phyloP scores from a whole-genome alignment of 2,888 invertebrate species.

The Blera fallax region DNA sequence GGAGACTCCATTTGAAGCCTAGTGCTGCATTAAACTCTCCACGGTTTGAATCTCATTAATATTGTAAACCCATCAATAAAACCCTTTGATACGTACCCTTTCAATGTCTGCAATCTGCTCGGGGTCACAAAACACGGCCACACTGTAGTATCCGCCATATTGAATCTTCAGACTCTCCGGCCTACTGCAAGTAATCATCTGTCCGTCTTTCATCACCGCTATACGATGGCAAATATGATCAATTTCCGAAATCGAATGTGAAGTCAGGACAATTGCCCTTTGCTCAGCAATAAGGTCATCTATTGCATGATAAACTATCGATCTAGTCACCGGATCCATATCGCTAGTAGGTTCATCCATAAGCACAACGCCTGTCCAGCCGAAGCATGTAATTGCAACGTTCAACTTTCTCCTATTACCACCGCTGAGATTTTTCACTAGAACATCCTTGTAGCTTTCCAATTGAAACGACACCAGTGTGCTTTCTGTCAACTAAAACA shows the following conservation, averaged over 20 bases:
- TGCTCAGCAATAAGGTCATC: slow-evolving; percentile 77
- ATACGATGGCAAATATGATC: slow-evolving; percentile 81
- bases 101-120: slow-evolving; percentile 75
- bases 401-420: slow-evolving; percentile 91
- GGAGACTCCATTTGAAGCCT: too few relatives aligned
- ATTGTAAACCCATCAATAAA: too few relatives aligned
- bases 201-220: slow-evolving; percentile 80
- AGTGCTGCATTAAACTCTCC: too few relatives aligned
- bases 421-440: slow-evolving; percentile 81
- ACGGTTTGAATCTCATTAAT: too few relatives aligned
- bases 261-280: slow-evolving; percentile 80
- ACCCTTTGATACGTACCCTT: slow-evolving; percentile 73
- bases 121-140: slow-evolving; percentile 79
- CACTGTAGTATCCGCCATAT: slow-evolving; percentile 80
- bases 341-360: slow-evolving; percentile 90
- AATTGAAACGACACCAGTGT: slow-evolving; percentile 80
- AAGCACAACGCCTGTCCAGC: slow-evolving; percentile 87
- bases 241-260: slow-evolving; percentile 81
- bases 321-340: slow-evolving; percentile 85
- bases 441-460: slow-evolving; percentile 79
- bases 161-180: slow-evolving; percentile 78
- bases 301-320: slow-evolving; percentile 80
- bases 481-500: slow-evolving; percentile 76
- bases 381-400: slow-evolving; percentile 89
- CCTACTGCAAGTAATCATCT: slow-evolving; percentile 79